Evolutionary conservation across 2,113 vertebrate genomes (phyloP).

Genomic region (Austrofundulus limnaeus): DNA sequence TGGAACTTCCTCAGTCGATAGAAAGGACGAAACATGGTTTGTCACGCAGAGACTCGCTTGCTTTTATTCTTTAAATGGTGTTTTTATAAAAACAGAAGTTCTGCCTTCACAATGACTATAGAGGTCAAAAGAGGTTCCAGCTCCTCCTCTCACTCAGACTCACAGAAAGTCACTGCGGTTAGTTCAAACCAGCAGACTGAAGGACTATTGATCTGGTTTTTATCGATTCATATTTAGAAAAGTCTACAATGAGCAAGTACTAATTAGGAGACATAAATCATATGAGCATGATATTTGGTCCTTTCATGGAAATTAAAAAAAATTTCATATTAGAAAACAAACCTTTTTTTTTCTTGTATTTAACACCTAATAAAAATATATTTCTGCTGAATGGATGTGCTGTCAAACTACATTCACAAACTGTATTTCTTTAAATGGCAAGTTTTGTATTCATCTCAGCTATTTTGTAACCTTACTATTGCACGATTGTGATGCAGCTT

Average conservation of each 20-base stretch:
- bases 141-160: neutral
- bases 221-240: slow-evolving; percentile 17
- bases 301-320: neutral
- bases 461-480: too few species aligned
- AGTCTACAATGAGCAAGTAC: slow-evolving; percentile 1
- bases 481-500: too few species aligned
- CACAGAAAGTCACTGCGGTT: slow-evolving; percentile 12
- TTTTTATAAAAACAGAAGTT: slow-evolving; percentile 49
- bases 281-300: neutral
- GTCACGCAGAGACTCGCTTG: slow-evolving; percentile 29
- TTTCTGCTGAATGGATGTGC: too few species aligned
- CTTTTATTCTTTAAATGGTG: slow-evolving; percentile 21
- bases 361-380: too few species aligned
- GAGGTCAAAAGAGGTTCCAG: slow-evolving; percentile 43
- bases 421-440: too few species aligned
- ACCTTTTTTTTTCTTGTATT: too few species aligned
- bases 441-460: too few species aligned
- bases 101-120: slow-evolving; percentile 18
- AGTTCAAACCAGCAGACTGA: slow-evolving; percentile 10
- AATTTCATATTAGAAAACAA: too few species aligned
- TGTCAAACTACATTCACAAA: too few species aligned
- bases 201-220: slow-evolving; percentile 9
- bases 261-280: neutral
- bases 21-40: slow-evolving; percentile 7
- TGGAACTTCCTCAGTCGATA: slow-evolving; percentile 10